Percentiles rank a stretch among this genome's conserved stretches.
These are phyloP conservation scores for Pseudomugil tenellus DNA, from an alignment of 2,797 vertebrate species.

Conservation along the genomic window DNA sequence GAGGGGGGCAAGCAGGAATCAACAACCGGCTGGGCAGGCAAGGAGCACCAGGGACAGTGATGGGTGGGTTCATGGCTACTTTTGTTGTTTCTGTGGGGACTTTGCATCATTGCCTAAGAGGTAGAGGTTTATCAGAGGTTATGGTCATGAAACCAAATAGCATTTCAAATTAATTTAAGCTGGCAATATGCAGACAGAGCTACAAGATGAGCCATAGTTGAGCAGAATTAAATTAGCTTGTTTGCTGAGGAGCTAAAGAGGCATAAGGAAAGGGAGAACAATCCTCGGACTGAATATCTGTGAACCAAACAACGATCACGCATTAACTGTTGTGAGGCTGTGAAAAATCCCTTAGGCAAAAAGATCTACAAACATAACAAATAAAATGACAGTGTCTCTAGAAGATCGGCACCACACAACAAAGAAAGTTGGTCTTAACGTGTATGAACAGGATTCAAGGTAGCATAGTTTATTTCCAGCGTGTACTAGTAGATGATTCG, in stretches of 20 bases:
- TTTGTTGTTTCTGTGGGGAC: conserved; percentile 67
- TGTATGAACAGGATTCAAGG: conserved; percentile 39
- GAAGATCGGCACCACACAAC: conserved; percentile 62
- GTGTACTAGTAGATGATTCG: conserved; percentile 45
- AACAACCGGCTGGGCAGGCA: conserved; percentile 65
- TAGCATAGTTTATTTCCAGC: conserved; percentile 33
- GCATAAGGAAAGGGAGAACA: conserved; percentile 44
- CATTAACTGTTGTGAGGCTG: conserved; percentile 66
- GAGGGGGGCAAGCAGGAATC: conserved; percentile 80
- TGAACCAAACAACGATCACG: conserved; percentile 75
- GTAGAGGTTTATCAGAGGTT: conserved; percentile 45
- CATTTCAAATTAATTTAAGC: conserved; percentile 60
- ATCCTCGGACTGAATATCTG: conserved; percentile 76
- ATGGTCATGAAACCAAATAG: conserved; percentile 38
- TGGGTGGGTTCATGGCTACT: conserved; percentile 72
- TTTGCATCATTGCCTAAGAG: conserved; percentile 78
- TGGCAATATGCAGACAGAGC: conserved; percentile 42
- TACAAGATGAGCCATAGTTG: conserved; percentile 57
- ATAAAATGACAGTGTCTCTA: conserved; percentile 74
- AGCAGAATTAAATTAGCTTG: conserved; percentile 43
- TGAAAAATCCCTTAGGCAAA: conserved; percentile 55
- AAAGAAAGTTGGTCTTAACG: conserved; percentile 51
- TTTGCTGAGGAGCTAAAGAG: conserved; percentile 53
- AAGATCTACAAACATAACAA: conserved; percentile 71
- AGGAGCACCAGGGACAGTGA: conserved; percentile 65